Conservation (phyloP, 2,888 invertebrate species). For the Synergus laeviventris region DNA sequence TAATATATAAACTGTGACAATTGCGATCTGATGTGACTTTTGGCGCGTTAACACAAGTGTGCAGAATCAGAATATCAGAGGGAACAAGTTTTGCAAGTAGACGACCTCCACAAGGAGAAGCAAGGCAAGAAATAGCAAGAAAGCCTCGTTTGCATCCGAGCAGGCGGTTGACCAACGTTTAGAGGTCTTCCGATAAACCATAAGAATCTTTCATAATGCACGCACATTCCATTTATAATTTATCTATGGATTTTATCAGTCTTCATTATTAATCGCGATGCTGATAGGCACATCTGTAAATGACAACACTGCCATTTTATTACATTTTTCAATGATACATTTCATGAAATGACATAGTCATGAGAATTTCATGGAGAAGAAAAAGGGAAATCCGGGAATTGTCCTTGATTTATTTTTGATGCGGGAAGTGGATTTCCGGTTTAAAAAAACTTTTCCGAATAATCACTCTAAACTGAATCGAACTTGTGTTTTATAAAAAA, state of each 20-base stretch:
- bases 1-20: conserved; percentile 13
- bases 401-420: too few species aligned
- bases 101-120: conserved; percentile 67
- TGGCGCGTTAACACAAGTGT: not conserved
- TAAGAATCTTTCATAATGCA: not conserved
- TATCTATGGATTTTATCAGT: too few species aligned
- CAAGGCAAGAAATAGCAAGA: conserved; percentile 49
- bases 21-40: conserved; percentile 30
- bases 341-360: too few species aligned
- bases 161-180: conserved; percentile 13
- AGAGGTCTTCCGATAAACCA: conserved; percentile 10
- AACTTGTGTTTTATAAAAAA: not conserved
- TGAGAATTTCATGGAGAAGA: too few species aligned
- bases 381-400: too few species aligned
- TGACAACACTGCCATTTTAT: too few species aligned
- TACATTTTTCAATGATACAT: too few species aligned
- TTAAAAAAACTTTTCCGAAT: too few species aligned
- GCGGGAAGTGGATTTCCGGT: too few species aligned
- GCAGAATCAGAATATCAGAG: conserved; percentile 22
- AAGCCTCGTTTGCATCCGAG: conserved; percentile 57
- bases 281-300: too few species aligned
- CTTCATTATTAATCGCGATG: too few species aligned
- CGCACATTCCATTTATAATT: not conserved
- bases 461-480: too few species aligned
- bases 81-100: conserved; percentile 70